Evolutionary conservation across 2,888 invertebrate species (phyloP), one percentile per base, ranked within the genome.

Genomic region (Ypsolopha scabrella): DNA sequence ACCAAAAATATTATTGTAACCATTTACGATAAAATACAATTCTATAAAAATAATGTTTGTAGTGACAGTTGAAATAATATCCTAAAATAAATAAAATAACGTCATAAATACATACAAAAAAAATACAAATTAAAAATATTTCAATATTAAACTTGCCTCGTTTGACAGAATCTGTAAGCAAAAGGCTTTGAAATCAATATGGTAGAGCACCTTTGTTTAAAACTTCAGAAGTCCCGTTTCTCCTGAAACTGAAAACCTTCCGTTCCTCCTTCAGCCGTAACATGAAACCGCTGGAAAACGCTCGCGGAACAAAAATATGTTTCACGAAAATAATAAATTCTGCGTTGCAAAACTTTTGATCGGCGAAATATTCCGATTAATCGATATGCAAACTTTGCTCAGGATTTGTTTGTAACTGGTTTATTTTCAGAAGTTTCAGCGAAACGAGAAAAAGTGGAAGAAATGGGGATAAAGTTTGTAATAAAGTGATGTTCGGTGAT

Each of bases 381-480:
- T 47, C 47, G 47, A 47, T 47, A 47, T 47, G 9, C 37, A 37
- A 47, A 47, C 47, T 37, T 13, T n/a, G 37, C 43, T 13, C 13
- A 13, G 47, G 37, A 37, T 47, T 8, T 8, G 8, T 13, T 45
- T n/a, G n/a, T 9, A 47, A 47, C 37, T 47, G 36, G 47, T 47
- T 47, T 47, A 47, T 47, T 38, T 37, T 36, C 13, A 11, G n/a
- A 13, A 47, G 47, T 47, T 47, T 14, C 13, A 43, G 36, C 13
- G 37, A 14, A 9, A 37, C 37, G 37, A 47, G n/a, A 47, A 24
- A 24, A 24, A 24, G 24, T 4, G 2, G 24, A 24, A 24, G 24
- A 24, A 24, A 24, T 24, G 4, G 47, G 14, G 47, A 13, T 8
- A 44, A 33, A 41, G 41, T 41, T 41, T 41, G 7, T 11, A 10